Base-by-base conservation (phyloP, 1,140 invertebrate species). In the Heliothis subflexa region DNA sequence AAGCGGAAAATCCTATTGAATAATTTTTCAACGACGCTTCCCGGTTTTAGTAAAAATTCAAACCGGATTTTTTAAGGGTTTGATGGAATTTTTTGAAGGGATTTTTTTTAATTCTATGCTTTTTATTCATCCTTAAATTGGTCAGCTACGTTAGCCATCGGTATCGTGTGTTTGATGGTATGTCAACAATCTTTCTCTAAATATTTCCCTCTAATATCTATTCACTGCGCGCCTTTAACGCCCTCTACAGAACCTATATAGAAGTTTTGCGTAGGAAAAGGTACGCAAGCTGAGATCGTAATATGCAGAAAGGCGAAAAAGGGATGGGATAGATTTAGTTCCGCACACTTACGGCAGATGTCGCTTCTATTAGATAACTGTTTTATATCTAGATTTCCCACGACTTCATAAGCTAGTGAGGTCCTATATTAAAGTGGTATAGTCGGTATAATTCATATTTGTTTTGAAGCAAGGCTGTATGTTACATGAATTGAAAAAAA, bases 1-100 rank as follows among this genome's bases (percentile, higher is more conserved):
- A 66, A 66, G 12, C 16, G 62, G 62, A n/a, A 64, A 64, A 45
- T 45, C 28, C 33, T 45, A 14, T 40, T 62, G 13, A 16, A 64
- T 16, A 45, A 45, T 40, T 64, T 64, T 64, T 64, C n/a, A 33
- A 47, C 13, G 16, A 10, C 4, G 16, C 40, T 45, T 47, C 45
- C 33, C 61, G n/a, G 10, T 0, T 25, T 57, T 57, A 57, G 11
- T 57, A 57, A 57, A 57, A 57, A 57, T 10, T 40, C 33, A 40
- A 40, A 40, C 33, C 33, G 5, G 33, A 40, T 0, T 40, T 40
- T 40, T 40, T 40, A 9, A 40, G 33, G 33, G 33, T 40, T 40
- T 40, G 33, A 40, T 40, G 33, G 33, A 40, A 40, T 40, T 9
- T 40, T 7, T 40, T 40, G 5, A 9, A 9, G 33, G 5, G 5